Evolutionary conservation across 2,797 vertebrate species (phyloP), one percentile per base, ranked within the genome.

Genomic region (Adrianichthys oophorus): DNA sequence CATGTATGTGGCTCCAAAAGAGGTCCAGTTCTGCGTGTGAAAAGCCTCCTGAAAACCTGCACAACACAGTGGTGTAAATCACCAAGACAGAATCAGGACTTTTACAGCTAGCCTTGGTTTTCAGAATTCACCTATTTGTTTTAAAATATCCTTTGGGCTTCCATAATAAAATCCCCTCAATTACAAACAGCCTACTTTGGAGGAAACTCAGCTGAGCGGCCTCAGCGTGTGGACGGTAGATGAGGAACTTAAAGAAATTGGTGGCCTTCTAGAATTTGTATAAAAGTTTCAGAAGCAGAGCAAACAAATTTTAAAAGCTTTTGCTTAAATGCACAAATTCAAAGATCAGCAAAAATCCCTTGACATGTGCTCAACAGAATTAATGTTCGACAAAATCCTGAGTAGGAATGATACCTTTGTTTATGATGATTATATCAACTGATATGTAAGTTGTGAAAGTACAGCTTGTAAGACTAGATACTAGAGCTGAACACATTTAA

Each of bases 1-100:
- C 89, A 87, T 62, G 67, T 71, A 54, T 51, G 52, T 52, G 63
- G 59, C 76, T 62, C 74, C 82, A 76, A n/a, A n/a, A 66, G 67
- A 87, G 81, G 65, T 70, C 74, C 74, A 49, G 63, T 62, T 54
- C 48, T 48, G 59, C 67, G 70, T 70, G 77, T 62, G 82, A 87
- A 87, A 87, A 82, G 78, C 77, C 58, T 73, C 70, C n/a, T 47
- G 79, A 85, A 86, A 76, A 79, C 70, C 75, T 57, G 53, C 41
- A 37, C 59, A 60, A 73, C 78, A 64, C 62, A 46, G 75, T 2
- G 76, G 78, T 65, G 89, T 90, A 90, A 90, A 93, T 91, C 90
- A 90, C 77, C 52, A 4, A 72, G 89, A 90, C 90, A 91, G 87
- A 91, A 88, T 89, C 80, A 69, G 90, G 86, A 56, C 87, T 87